These are phyloP conservation scores for Siphamia tubifer DNA, from an alignment of 2,113 vertebrate genomes.

Conservation along the genomic window DNA sequence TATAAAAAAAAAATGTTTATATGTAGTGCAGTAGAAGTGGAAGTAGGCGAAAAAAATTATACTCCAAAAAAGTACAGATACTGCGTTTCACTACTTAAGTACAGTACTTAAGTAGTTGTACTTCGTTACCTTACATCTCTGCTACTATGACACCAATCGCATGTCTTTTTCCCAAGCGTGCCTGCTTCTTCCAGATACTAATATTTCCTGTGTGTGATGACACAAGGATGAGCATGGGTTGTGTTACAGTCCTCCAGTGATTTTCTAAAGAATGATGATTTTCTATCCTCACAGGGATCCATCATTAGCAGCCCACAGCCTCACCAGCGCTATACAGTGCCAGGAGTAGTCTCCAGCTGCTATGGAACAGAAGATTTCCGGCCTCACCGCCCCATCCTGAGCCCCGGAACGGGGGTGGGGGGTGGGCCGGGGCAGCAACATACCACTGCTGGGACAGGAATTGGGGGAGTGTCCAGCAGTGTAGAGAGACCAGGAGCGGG, in stretches of 20 bases:
- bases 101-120: no score
- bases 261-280: conserved; percentile 15
- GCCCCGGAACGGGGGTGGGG: conserved; percentile 84
- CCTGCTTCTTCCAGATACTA: neutral
- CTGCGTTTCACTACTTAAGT: no score
- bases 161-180: conserved; percentile 33
- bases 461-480: conserved; percentile 78
- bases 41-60: no score
- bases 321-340: conserved; percentile 84
- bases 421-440: conserved; percentile 86
- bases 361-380: conserved; percentile 88
- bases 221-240: neutral
- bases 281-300: conserved; percentile 83
- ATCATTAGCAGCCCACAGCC: conserved; percentile 94
- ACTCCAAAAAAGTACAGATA: no score
- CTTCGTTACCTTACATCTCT: no score
- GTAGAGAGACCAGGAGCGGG: conserved; percentile 76
- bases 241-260: neutral
- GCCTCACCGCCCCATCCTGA: conserved; percentile 89
- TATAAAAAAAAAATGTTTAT: no score
- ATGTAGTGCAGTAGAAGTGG: no score
- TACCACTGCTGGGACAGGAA: conserved; percentile 84
- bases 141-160: conserved; percentile 18
- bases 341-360: conserved; percentile 72
- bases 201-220: conserved; percentile 9